Evolutionary conservation across 2,888 invertebrate species (phyloP).

Genomic region (Dryomyza anilis): DNA sequence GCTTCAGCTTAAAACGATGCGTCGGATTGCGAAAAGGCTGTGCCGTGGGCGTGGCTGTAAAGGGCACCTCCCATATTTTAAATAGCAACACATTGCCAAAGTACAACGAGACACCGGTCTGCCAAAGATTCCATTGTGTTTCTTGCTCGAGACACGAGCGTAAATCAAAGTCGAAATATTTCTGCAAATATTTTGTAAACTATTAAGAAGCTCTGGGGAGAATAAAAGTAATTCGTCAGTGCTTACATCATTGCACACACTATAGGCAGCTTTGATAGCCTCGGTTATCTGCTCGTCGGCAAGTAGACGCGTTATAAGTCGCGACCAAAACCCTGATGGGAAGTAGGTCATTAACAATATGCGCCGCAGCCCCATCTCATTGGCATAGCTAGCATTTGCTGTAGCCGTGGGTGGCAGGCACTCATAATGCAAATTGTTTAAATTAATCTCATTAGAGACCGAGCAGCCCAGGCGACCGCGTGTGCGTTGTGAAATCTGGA

Average conservation of each 20-base stretch:
- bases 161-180: constrained; percentile 53
- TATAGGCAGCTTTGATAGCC: constrained; percentile 76
- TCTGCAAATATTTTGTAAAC: constrained; percentile 35
- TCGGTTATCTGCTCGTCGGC: constrained; percentile 86
- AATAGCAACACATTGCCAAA: constrained; percentile 83
- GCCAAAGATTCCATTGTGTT: constrained; percentile 92
- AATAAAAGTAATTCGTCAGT: not conserved
- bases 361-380: constrained; percentile 61
- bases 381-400: constrained; percentile 29
- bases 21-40: constrained; percentile 64
- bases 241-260: constrained; percentile 69
- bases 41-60: constrained; percentile 61
- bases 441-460: constrained; percentile 54
- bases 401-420: constrained; percentile 23
- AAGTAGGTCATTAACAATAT: constrained; percentile 94
- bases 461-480: constrained; percentile 54
- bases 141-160: constrained; percentile 55
- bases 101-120: constrained; percentile 85
- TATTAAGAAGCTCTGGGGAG: no score
- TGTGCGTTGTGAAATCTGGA: constrained; percentile 52
- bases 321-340: constrained; percentile 97
- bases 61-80: constrained; percentile 80
- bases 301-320: constrained; percentile 88
- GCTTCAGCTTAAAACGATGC: constrained; percentile 72
- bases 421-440: constrained; percentile 53